Evolutionary conservation across 2,888 invertebrate genomes (phyloP).

Genomic region (Ctena decussata): DNA sequence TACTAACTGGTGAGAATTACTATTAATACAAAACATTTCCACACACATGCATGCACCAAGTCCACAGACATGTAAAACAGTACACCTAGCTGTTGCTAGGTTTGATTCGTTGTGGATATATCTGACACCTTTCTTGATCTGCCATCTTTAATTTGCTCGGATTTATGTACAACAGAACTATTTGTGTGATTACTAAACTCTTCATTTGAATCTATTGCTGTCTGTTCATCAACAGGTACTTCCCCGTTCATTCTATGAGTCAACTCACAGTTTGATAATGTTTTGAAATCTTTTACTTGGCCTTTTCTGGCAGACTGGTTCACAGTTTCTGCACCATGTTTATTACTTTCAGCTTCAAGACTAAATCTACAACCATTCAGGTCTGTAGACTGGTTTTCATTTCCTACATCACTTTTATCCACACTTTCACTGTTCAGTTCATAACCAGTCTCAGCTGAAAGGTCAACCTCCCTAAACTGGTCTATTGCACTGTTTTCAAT

Average conservation of each 20-base stretch:
- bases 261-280: not conserved
- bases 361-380: not conserved
- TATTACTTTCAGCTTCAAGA: not conserved
- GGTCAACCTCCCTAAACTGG: not conserved
- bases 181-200: not conserved
- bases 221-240: not conserved
- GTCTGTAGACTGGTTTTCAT: not conserved
- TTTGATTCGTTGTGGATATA: not conserved
- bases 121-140: not conserved
- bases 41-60: no score
- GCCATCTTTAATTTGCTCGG: not conserved
- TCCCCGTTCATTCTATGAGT: not conserved
- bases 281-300: not conserved
- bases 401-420: not conserved
- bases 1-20: no score
- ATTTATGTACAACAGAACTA: not conserved
- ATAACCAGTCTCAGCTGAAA: constrained; percentile 1
- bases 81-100: not conserved
- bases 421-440: not conserved
- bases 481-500: not conserved
- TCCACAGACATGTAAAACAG: not conserved
- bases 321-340: constrained; percentile 31
- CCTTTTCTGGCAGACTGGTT: constrained; percentile 16
- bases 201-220: not conserved
- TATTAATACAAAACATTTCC: no score